These are phyloP conservation scores for Cotesia glomerata DNA, from an alignment of 1,140 invertebrate species.

Conservation along the genomic window DNA sequence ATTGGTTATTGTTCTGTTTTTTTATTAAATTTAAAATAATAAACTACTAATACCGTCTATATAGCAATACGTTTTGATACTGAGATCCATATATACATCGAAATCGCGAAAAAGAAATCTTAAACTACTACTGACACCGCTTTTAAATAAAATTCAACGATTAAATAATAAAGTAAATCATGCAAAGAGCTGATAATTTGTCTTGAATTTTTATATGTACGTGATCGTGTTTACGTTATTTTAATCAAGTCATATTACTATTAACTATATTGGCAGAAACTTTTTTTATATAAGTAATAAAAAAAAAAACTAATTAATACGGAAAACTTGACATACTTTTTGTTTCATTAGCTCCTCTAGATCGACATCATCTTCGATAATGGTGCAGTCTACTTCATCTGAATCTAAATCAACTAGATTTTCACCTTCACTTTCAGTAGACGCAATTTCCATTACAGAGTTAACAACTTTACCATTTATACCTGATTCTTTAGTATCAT, in stretches of 20 bases:
- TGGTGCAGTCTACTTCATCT: slow-evolving; percentile 73
- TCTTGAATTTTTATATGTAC: too few species aligned
- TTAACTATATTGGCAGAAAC: not conserved
- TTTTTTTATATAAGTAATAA: not conserved
- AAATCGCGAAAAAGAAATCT: too few species aligned
- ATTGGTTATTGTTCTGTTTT: not conserved
- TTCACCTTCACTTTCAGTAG: slow-evolving; percentile 72
- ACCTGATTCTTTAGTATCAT: slow-evolving; percentile 43
- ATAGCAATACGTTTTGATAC: too few species aligned
- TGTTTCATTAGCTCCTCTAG: slow-evolving; percentile 88
- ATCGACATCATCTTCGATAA: slow-evolving; percentile 86
- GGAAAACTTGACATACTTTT: slow-evolving; percentile 66
- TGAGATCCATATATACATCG: too few species aligned
- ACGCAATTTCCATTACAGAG: slow-evolving; percentile 70
- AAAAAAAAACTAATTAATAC: slow-evolving; percentile 2
- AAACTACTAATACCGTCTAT: too few species aligned
- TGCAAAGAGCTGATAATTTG: too few species aligned
- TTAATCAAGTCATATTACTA: too few species aligned
- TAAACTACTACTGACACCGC: too few species aligned
- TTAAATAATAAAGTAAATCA: too few species aligned
- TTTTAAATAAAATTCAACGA: too few species aligned
- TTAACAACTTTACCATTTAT: slow-evolving; percentile 54
- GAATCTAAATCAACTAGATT: slow-evolving; percentile 75
- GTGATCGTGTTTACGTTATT: too few species aligned
- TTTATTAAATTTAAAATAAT: not conserved